These are phyloP conservation scores for Drosophila ironensis DNA, from an alignment of 1,140 invertebrate genomes.

Conservation along the genomic window DNA sequence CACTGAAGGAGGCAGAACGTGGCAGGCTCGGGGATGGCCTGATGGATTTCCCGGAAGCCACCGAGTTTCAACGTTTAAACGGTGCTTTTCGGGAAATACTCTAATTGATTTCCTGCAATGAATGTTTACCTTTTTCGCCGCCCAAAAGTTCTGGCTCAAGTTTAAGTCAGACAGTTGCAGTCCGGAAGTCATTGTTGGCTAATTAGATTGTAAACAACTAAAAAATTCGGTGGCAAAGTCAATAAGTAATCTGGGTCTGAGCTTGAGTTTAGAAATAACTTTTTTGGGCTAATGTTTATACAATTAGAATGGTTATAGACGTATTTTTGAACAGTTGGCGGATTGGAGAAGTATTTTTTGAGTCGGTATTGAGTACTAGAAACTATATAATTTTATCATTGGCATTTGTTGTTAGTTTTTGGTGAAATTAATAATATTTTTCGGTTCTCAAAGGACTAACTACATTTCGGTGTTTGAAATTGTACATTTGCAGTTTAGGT, in stretches of 20 bases:
- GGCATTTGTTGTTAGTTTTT: too few relatives aligned
- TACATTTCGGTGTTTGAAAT: too few relatives aligned
- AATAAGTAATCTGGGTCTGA: background rate
- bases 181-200: slow-evolving; percentile 16
- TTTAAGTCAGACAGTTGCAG: slow-evolving; percentile 26
- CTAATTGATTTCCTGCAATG: slow-evolving; percentile 63
- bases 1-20: background rate
- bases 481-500: too few relatives aligned
- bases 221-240: background rate
- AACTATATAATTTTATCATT: too few relatives aligned
- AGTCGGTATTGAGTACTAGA: too few relatives aligned
- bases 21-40: slow-evolving; percentile 1
- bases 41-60: slow-evolving; percentile 23
- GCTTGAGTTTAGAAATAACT: background rate
- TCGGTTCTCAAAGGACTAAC: too few relatives aligned
- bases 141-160: slow-evolving; percentile 19
- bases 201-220: slow-evolving; percentile 13
- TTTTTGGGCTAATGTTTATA: too few relatives aligned
- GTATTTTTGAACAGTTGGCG: too few relatives aligned
- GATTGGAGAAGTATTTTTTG: too few relatives aligned
- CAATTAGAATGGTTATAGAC: too few relatives aligned
- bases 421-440: too few relatives aligned
- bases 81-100: slow-evolving; percentile 37
- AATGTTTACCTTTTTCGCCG: slow-evolving; percentile 23
- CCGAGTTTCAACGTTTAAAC: slow-evolving; percentile 40